A percentile compares a stretch with the other conserved stretches of the same genome.
These are phyloP conservation scores for Sarcophaga caerulescens DNA, from an alignment of 2,888 invertebrate genomes.

Conservation along the genomic window DNA sequence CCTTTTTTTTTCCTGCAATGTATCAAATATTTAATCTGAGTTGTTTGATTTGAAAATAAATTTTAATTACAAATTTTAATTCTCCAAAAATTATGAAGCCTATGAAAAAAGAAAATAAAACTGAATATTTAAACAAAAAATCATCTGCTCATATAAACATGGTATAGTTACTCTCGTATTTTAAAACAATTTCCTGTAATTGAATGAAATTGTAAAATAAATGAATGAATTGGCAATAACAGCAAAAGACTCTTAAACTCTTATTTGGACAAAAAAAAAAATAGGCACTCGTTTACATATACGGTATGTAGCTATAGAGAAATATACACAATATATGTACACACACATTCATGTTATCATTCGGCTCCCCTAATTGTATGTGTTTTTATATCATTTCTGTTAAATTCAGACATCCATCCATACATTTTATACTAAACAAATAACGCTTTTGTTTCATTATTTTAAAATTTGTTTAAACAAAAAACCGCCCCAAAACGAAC, in stretches of 20 bases:
- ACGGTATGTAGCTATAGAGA: background rate
- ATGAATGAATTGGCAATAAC: background rate
- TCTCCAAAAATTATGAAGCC: background rate
- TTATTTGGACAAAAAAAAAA: background rate
- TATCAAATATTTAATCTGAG: background rate
- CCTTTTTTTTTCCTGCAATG: background rate
- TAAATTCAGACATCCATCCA: background rate
- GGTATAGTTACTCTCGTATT: background rate
- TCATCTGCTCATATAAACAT: background rate
- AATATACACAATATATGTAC: background rate
- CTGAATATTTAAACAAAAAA: no score
- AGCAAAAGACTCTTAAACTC: background rate
- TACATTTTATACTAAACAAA: background rate
- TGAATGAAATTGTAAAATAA: background rate
- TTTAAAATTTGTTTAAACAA: constrained; percentile 29
- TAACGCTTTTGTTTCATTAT: background rate
- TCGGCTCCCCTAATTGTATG: background rate
- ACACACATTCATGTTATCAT: background rate
- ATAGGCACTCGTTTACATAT: background rate
- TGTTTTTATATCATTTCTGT: background rate
- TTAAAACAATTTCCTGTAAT: background rate
- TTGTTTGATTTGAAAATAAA: background rate
- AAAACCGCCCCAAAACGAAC: background rate
- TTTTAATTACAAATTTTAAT: background rate
- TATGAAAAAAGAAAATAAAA: background rate